A percentile compares a stretch with the other conserved stretches of the same genome.
These are phyloP conservation scores for Phycodurus eques DNA, from an alignment of 2,113 vertebrate species.

Conservation along the genomic window DNA sequence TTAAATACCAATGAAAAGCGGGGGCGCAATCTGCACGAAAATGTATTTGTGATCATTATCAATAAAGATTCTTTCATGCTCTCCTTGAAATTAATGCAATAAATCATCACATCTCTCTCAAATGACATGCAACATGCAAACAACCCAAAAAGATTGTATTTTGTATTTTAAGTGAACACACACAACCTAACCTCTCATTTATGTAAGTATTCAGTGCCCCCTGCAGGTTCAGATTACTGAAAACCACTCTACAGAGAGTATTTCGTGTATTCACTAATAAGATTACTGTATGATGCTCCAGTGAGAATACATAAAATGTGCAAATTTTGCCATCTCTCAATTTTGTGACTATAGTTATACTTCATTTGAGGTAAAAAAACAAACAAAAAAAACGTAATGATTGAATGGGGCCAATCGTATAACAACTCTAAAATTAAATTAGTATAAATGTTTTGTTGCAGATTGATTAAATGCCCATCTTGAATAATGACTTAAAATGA, in stretches of 20 bases:
- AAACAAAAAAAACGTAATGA: no score
- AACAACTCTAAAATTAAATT: not conserved
- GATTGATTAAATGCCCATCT: not conserved
- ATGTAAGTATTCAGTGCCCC: constrained; percentile 54
- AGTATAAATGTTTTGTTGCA: not conserved
- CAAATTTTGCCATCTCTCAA: no score
- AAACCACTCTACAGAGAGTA: not conserved
- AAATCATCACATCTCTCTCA: not conserved
- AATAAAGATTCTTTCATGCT: not conserved
- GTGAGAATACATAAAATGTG: no score
- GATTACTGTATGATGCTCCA: no score
- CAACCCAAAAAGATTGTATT: not conserved
- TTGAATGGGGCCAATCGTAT: not conserved
- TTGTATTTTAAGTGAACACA: constrained; percentile 7
- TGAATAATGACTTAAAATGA: not conserved
- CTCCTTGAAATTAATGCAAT: not conserved
- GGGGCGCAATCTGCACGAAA: not conserved
- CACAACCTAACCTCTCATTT: not conserved
- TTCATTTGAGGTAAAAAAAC: no score
- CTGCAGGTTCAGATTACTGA: constrained; percentile 51
- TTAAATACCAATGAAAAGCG: constrained; percentile 10
- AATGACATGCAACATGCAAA: not conserved
- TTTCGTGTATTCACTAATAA: not conserved
- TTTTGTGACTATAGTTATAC: no score
- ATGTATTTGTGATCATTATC: not conserved